phyloP scores from a whole-genome alignment of 2,797 vertebrate genomes.

The Lacerta viridis region DNA sequence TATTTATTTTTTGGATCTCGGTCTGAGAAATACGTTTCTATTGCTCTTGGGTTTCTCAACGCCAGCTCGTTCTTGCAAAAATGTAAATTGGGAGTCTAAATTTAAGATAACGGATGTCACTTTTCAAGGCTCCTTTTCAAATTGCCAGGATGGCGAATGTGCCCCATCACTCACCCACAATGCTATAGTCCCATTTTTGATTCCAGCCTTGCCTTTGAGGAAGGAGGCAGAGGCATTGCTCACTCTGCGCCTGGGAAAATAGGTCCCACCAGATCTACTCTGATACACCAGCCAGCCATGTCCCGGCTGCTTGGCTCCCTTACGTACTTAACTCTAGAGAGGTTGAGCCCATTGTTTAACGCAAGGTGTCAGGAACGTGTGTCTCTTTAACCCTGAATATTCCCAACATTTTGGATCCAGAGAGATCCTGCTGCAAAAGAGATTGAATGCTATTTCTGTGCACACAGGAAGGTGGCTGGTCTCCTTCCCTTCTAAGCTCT shows the following conservation, averaged over 20 bases:
- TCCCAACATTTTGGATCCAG: neutral
- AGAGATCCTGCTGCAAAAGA: neutral
- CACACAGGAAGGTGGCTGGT: neutral
- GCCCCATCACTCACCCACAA: constrained; percentile 21
- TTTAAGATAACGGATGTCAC: constrained; percentile 28
- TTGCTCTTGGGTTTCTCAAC: constrained; percentile 23
- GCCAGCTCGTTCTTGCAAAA: constrained; percentile 39
- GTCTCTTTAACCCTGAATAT: neutral
- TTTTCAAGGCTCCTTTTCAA: constrained; percentile 52
- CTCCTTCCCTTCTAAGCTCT: neutral
- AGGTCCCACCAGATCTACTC: neutral
- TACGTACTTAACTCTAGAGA: neutral
- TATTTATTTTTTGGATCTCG: neutral
- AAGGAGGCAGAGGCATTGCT: neutral
- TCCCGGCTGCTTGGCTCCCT: neutral
- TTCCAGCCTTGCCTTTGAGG: neutral
- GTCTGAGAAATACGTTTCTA: neutral
- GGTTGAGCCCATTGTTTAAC: neutral
- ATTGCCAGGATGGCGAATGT: constrained; percentile 15
- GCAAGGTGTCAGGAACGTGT: neutral
- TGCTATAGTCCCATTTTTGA: neutral
- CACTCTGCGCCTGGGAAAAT: neutral
- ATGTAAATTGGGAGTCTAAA: neutral
- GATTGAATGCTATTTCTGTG: neutral
- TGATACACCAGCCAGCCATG: neutral